Evolutionary conservation across 2,797 vertebrate genomes (phyloP).

Genomic region (Cyclopterus lumpus): DNA sequence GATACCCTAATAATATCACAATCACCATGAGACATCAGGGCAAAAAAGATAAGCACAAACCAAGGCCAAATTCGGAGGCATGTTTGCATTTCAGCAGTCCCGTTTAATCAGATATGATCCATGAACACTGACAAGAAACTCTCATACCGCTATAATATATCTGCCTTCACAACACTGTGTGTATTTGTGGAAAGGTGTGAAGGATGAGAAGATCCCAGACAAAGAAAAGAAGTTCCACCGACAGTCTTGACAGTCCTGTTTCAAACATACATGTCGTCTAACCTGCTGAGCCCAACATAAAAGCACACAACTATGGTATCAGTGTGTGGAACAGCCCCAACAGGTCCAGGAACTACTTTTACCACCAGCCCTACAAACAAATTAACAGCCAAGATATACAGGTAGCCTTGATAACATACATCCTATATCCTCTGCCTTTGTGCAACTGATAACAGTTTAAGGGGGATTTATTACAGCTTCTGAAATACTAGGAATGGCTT

Average conservation of each 20-base stretch:
- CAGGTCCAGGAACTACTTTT: background rate
- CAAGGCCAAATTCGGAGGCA: background rate
- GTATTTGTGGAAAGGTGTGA: background rate
- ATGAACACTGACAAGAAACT: background rate
- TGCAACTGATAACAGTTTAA: constrained; percentile 36
- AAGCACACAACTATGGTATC: no score
- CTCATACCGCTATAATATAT: no score
- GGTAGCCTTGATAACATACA: background rate
- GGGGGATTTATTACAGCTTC: constrained; percentile 6
- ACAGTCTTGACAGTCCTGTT: constrained; percentile 36
- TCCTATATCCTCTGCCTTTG: constrained; percentile 1
- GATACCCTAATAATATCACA: background rate
- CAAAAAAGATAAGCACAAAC: background rate
- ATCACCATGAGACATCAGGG: background rate
- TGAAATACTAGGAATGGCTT: background rate
- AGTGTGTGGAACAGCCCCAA: background rate
- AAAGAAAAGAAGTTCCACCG: background rate
- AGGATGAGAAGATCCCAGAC: background rate
- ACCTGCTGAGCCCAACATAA: constrained; percentile 43
- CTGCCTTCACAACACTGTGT: background rate
- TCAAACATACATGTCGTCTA: constrained; percentile 39
- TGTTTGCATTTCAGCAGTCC: background rate
- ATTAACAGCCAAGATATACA: constrained; percentile 10
- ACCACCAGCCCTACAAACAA: constrained; percentile 8
- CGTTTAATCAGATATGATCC: background rate